Conservation (phyloP, 2,888 invertebrate species). For the Pristionchus fissidentatus region DNA sequence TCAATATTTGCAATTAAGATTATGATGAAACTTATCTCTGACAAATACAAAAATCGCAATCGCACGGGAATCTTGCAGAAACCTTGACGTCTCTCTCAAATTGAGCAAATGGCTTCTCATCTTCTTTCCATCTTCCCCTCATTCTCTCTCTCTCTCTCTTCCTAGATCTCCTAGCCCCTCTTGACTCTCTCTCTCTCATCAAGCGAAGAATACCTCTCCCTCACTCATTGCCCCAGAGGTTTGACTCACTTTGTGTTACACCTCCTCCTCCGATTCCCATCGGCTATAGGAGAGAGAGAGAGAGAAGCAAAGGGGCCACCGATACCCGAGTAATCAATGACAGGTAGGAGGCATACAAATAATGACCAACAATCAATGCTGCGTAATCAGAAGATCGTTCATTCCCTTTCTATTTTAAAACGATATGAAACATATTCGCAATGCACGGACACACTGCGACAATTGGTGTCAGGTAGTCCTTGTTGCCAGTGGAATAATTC, state of each 20-base stretch:
- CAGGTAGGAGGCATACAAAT: not conserved
- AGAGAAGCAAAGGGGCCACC: not conserved
- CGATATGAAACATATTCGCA: too few relatives aligned
- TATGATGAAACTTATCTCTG: too few relatives aligned
- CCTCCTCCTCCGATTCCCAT: not conserved
- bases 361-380: too few relatives aligned
- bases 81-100: conserved; percentile 25
- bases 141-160: conserved; percentile 29
- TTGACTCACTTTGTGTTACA: conserved; percentile 30
- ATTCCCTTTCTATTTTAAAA: too few relatives aligned
- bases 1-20: too few relatives aligned
- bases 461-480: too few relatives aligned
- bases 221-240: not conserved
- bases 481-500: too few relatives aligned
- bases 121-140: too few relatives aligned
- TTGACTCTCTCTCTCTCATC: not conserved
- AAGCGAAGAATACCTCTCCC: conserved; percentile 12
- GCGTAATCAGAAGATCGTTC: too few relatives aligned
- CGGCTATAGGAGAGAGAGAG: not conserved
- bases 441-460: too few relatives aligned
- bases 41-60: too few relatives aligned
- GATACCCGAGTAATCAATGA: conserved; percentile 31
- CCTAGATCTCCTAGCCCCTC: not conserved
- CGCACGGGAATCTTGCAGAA: too few relatives aligned
- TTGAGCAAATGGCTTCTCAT: conserved; percentile 34